A percentile compares a stretch with the other conserved stretches of the same genome.
These are phyloP conservation scores for Drosophila nigromelanica DNA, from an alignment of 1,140 invertebrate genomes.

Conservation along the genomic window DNA sequence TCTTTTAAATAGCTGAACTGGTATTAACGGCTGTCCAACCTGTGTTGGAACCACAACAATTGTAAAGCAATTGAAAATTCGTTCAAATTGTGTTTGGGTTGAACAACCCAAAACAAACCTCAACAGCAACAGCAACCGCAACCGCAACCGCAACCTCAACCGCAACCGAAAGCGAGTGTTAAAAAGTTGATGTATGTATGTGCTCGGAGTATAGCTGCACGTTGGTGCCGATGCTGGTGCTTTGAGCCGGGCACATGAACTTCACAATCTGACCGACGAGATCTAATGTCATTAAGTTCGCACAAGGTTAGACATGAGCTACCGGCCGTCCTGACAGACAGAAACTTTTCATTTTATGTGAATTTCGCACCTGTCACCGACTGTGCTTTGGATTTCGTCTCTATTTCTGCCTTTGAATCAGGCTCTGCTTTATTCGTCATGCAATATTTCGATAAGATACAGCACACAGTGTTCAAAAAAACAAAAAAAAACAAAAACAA, in stretches of 20 bases:
- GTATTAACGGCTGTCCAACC: slow-evolving; percentile 33
- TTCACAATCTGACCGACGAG: slow-evolving; percentile 45
- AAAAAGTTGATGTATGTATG: slow-evolving; percentile 17
- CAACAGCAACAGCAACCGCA: slow-evolving; percentile 40
- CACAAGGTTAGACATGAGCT: slow-evolving; percentile 58
- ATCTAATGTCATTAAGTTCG: slow-evolving; percentile 74
- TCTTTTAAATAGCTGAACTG: not conserved
- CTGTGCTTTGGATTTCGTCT: not conserved
- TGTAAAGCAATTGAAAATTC: slow-evolving; percentile 16
- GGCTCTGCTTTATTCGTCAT: slow-evolving; percentile 44
- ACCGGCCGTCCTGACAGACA: not conserved
- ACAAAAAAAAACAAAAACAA: not conserved
- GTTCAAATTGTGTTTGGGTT: slow-evolving; percentile 44
- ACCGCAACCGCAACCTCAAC: slow-evolving; percentile 46
- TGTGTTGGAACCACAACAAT: slow-evolving; percentile 18
- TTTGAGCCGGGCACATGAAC: slow-evolving; percentile 32
- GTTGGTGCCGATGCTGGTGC: not conserved
- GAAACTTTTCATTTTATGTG: slow-evolving; percentile 58
- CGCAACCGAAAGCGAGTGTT: slow-evolving; percentile 67
- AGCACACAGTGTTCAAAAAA: not conserved
- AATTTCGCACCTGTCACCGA: slow-evolving; percentile 60
- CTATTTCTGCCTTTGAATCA: no score
- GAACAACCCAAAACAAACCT: slow-evolving; percentile 58
- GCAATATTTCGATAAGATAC: not conserved
- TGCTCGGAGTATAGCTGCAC: slow-evolving; percentile 3